Evolutionary conservation across 2,797 vertebrate genomes (phyloP).

Genomic region (Melanogrammus aeglefinus): DNA sequence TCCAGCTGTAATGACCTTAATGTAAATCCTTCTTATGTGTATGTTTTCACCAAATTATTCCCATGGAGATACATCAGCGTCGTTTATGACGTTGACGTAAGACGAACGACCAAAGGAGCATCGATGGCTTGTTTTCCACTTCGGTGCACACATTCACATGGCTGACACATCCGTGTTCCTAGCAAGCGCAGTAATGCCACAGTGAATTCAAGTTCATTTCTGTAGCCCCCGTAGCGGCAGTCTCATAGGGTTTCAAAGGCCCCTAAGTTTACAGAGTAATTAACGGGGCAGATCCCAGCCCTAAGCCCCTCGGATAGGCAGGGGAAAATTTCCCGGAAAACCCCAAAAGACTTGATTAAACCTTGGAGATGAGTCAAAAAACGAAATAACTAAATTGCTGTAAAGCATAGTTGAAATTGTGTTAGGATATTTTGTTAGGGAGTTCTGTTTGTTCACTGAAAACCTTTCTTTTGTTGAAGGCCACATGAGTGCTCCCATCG

Average conservation of each 20-base stretch:
- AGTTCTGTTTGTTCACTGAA: no score
- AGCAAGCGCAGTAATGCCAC: not conserved
- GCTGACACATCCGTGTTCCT: not conserved
- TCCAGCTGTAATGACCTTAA: not conserved
- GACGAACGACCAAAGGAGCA: no score
- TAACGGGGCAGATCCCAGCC: not conserved
- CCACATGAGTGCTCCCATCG: no score
- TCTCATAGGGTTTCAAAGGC: not conserved
- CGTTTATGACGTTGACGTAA: not conserved
- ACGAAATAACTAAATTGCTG: not conserved
- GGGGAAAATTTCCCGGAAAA: not conserved
- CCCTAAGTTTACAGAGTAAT: conserved; percentile 4
- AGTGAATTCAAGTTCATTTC: not conserved
- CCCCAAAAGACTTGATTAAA: not conserved
- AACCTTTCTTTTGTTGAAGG: no score
- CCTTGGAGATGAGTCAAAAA: not conserved
- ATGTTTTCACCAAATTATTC: not conserved
- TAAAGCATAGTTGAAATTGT: no score
- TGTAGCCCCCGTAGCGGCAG: not conserved
- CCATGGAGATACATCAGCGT: not conserved
- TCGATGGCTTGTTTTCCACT: not conserved
- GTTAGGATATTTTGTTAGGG: no score
- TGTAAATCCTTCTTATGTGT: not conserved
- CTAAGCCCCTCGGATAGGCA: not conserved
- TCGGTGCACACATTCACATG: not conserved